phyloP scores from a whole-genome alignment of 92 coral and sea anemone species.

The Palythoa heliodiscus region DNA sequence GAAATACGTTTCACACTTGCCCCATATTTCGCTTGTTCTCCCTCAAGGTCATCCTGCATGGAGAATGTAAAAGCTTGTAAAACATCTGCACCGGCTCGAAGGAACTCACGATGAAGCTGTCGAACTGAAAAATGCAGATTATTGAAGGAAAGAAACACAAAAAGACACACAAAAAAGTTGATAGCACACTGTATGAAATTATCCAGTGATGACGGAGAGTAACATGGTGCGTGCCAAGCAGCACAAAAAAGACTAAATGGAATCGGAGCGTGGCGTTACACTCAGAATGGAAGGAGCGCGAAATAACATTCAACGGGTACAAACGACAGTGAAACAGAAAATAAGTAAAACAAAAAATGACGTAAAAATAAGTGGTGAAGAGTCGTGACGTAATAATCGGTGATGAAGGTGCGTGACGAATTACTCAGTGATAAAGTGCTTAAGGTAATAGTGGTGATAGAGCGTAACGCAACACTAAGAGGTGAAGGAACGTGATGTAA shows the following conservation, averaged over 20 bases:
- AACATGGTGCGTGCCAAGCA: too few species aligned
- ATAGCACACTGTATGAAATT: not conserved
- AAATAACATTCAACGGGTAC: not conserved
- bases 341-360: not conserved
- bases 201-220: not conserved
- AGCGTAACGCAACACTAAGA: too few species aligned
- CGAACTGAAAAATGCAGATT: conserved; percentile 41
- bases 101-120: conserved; percentile 77
- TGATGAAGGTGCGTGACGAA: not conserved
- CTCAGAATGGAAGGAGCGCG: not conserved
- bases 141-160: not conserved
- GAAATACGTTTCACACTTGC: not conserved
- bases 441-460: too few species aligned
- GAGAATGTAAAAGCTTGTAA: conserved; percentile 78
- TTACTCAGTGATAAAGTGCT: not conserved
- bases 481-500: too few species aligned
- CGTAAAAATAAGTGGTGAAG: not conserved
- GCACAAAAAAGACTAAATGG: too few species aligned
- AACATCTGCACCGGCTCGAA: conserved; percentile 81
- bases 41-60: conserved; percentile 56
- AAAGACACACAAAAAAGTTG: not conserved
- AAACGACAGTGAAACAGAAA: not conserved
- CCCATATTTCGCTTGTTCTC: conserved; percentile 47
- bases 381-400: not conserved
- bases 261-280: not conserved